These are phyloP conservation scores for Neopipo cinnamomea DNA, from an alignment of 2,113 vertebrate genomes.

Conservation along the genomic window DNA sequence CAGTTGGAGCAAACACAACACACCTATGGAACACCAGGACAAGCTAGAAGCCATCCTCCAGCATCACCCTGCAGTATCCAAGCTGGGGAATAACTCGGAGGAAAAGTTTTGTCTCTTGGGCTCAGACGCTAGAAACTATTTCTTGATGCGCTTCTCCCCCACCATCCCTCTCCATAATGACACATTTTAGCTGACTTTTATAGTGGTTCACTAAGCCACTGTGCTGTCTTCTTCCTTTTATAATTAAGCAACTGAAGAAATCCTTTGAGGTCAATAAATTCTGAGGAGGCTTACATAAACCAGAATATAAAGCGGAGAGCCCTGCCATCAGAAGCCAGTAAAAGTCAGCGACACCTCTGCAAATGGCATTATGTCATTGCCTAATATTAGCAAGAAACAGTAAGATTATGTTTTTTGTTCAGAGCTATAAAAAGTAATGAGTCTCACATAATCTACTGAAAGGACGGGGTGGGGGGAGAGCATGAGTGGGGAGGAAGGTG, in stretches of 20 bases:
- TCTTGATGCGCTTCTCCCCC: neutral
- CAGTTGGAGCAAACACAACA: neutral
- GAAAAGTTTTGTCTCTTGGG: neutral
- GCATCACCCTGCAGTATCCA: neutral
- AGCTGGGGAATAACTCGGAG: neutral
- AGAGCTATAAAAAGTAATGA: conserved; percentile 79
- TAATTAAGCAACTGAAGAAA: conserved; percentile 79
- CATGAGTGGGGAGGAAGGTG: conserved; percentile 41
- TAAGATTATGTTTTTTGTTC: conserved; percentile 74
- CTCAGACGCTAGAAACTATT: neutral
- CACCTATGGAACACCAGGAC: neutral
- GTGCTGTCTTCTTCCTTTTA: conserved; percentile 73
- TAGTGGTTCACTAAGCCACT: conserved; percentile 51
- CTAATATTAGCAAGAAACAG: conserved; percentile 79
- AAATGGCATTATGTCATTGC: conserved; percentile 83
- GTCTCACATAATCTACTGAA: conserved; percentile 77
- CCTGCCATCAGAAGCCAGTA: conserved; percentile 81
- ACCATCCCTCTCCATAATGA: neutral
- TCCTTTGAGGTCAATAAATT: conserved; percentile 78
- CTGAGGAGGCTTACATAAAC: conserved; percentile 77
- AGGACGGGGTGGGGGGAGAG: conserved; percentile 35
- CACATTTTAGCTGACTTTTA: conserved; percentile 61
- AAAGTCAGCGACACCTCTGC: conserved; percentile 81
- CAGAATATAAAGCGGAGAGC: conserved; percentile 77
- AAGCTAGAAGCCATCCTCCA: neutral